phyloP scores from a whole-genome alignment of 2,888 invertebrate genomes.

The Xestobium rufovillosum region DNA sequence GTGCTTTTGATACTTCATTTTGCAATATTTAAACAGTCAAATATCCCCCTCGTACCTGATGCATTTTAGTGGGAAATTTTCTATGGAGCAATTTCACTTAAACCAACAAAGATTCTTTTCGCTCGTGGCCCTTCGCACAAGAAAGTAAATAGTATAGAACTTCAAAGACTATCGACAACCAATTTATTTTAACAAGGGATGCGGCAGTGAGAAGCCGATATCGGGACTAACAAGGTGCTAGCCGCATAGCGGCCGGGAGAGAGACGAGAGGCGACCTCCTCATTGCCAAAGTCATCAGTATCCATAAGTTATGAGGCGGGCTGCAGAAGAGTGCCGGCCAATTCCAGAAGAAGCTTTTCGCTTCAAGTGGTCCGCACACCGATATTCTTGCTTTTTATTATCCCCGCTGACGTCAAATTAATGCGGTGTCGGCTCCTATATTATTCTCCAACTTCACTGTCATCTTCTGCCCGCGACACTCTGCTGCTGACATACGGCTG shows the following conservation, averaged over 20 bases:
- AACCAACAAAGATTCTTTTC: too few relatives aligned
- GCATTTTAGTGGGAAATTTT: too few relatives aligned
- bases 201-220: slow-evolving; percentile 26
- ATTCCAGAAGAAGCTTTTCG: slow-evolving; percentile 33
- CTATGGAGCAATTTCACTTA: too few relatives aligned
- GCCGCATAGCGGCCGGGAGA: slow-evolving; percentile 31
- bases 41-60: too few relatives aligned
- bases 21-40: too few relatives aligned
- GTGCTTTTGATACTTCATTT: too few relatives aligned
- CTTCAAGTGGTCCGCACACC: slow-evolving; percentile 32
- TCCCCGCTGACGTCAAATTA: slow-evolving; percentile 37
- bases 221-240: slow-evolving; percentile 38
- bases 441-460: slow-evolving; percentile 30
- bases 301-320: slow-evolving; percentile 63
- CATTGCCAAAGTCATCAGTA: slow-evolving; percentile 70
- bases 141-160: too few relatives aligned
- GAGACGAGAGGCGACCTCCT: slow-evolving; percentile 35
- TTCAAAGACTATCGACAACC: slow-evolving; percentile 41
- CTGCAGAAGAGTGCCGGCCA: slow-evolving; percentile 34
- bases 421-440: slow-evolving; percentile 33
- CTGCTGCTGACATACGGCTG: too few relatives aligned
- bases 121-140: too few relatives aligned
- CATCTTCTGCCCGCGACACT: too few relatives aligned
- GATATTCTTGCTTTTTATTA: slow-evolving; percentile 35
- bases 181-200: slow-evolving; percentile 44